These are phyloP conservation scores for Montipora foliosa DNA, from an alignment of 64 coral and sea anemone genomes.

Conservation along the genomic window DNA sequence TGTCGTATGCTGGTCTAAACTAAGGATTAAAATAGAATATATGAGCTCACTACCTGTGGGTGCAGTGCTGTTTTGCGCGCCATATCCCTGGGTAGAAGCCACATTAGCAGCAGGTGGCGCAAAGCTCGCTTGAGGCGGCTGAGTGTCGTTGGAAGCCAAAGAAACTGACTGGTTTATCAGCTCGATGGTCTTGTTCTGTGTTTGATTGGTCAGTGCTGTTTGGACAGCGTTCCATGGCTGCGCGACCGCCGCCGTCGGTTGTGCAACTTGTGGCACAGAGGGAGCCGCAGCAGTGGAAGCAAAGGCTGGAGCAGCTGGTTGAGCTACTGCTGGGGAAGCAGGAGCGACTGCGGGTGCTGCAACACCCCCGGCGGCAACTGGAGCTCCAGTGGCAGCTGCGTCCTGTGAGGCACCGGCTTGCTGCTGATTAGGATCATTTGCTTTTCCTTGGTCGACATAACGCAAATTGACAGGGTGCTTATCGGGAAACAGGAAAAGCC, in stretches of 20 bases:
- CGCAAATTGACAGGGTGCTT: conserved; percentile 22
- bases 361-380: not conserved
- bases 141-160: not conserved
- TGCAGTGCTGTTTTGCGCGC: not conserved
- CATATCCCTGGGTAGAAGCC: not conserved
- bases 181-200: conserved; percentile 34
- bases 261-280: not conserved
- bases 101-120: conserved; percentile 1
- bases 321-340: not conserved
- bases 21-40: not conserved
- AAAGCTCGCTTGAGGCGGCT: not conserved
- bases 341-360: not conserved
- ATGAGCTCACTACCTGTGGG: not conserved
- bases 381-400: not conserved
- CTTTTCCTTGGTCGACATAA: conserved; percentile 20
- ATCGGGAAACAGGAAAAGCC: conserved; percentile 35
- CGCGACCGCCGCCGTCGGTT: not conserved
- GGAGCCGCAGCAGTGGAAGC: conserved; percentile 8
- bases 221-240: not conserved
- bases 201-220: not conserved
- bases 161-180: conserved; percentile 34
- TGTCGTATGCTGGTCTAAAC: no score
- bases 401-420: not conserved
- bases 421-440: conserved; percentile 34
- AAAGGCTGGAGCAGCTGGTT: not conserved